phyloP scores from a whole-genome alignment of 2,113 vertebrate genomes.

The Ochotona curzoniae region DNA sequence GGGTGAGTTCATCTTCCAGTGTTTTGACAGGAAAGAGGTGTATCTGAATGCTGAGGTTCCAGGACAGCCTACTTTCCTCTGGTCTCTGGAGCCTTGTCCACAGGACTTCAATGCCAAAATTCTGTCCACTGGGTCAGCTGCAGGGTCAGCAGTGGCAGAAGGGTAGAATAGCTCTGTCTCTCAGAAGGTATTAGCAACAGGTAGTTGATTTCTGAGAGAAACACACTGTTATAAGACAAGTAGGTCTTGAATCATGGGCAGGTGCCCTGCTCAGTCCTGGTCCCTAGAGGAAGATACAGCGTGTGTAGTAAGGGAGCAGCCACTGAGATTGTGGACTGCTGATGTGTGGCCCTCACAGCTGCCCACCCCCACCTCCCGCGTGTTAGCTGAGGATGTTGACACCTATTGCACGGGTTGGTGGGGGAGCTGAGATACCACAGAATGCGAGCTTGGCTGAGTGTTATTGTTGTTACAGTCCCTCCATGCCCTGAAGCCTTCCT shows the following conservation, averaged over 20 bases:
- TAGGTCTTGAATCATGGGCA: neutral
- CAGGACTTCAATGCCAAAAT: conserved; percentile 5
- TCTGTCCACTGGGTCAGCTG: neutral
- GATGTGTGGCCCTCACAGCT: neutral
- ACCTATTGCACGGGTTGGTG: neutral
- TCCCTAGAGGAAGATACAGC: neutral
- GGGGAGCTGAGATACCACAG: neutral
- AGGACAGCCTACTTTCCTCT: neutral
- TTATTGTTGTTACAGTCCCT: neutral
- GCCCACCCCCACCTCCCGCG: neutral
- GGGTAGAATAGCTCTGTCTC: neutral
- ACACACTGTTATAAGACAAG: neutral
- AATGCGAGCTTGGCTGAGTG: neutral
- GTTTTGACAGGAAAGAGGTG: neutral
- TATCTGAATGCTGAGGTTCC: conserved; percentile 23
- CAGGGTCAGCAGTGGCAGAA: neutral
- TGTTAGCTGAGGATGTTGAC: neutral
- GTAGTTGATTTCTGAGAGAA: neutral
- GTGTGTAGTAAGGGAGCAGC: neutral
- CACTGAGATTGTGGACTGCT: neutral
- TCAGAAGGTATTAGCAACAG: neutral
- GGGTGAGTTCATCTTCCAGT: conserved; percentile 8
- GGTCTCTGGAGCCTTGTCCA: neutral
- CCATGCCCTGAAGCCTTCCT: conserved; percentile 41
- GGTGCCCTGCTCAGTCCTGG: neutral